phyloP scores from a whole-genome alignment of 2,888 invertebrate genomes.

The Nyleta sp. region DNA sequence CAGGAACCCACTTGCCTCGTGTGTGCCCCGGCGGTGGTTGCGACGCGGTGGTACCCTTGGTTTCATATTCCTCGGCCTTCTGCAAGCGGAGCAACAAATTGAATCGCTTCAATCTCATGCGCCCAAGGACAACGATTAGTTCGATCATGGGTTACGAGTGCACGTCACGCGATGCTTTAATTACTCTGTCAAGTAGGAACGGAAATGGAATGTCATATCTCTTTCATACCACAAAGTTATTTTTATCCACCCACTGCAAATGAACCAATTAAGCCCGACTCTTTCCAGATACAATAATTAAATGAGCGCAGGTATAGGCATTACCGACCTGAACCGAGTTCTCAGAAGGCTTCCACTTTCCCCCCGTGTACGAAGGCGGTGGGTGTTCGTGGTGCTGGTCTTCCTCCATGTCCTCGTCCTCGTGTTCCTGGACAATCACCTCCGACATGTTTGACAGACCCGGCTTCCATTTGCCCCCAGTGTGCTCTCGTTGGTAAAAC shows the following conservation, averaged over 20 bases:
- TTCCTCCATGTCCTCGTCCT: slow-evolving; percentile 75
- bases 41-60: slow-evolving; percentile 64
- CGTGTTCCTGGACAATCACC: slow-evolving; percentile 79
- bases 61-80: slow-evolving; percentile 75
- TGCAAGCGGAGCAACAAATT: slow-evolving; percentile 47
- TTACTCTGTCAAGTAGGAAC: slow-evolving; percentile 18
- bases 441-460: slow-evolving; percentile 75
- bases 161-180: slow-evolving; percentile 49
- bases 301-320: neutral
- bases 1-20: slow-evolving; percentile 93
- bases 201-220: slow-evolving; percentile 12
- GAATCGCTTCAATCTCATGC: slow-evolving; percentile 11
- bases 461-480: slow-evolving; percentile 91
- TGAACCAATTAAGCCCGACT: too few species aligned
- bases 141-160: slow-evolving; percentile 30
- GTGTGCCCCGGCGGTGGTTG: slow-evolving; percentile 88
- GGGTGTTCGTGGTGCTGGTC: slow-evolving; percentile 79
- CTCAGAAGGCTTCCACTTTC: slow-evolving; percentile 86
- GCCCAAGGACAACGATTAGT: slow-evolving; percentile 52
- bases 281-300: too few species aligned
- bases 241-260: too few species aligned
- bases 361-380: slow-evolving; percentile 85
- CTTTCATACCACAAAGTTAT: too few species aligned
- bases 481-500: slow-evolving; percentile 84
- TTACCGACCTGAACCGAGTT: slow-evolving; percentile 60